Evolutionary conservation across 2,888 invertebrate genomes (phyloP).

Genomic region (Habroteleia sp.): DNA sequence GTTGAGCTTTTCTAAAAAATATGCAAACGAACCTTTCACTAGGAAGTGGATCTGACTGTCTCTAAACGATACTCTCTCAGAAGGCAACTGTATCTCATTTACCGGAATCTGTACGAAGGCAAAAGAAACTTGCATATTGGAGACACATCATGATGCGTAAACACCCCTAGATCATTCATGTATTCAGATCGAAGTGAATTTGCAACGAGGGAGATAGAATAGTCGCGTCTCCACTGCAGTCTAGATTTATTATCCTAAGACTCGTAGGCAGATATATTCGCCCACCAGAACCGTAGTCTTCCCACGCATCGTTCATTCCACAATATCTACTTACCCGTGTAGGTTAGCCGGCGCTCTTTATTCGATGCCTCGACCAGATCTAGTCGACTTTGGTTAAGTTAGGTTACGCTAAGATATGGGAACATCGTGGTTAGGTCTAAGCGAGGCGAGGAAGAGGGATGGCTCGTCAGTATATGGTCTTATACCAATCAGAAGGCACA

Average conservation of each 20-base stretch:
- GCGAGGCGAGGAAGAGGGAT: constrained; percentile 8
- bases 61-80: no score
- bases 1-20: no score
- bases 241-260: constrained; percentile 66
- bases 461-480: constrained; percentile 44
- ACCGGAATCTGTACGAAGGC: no score
- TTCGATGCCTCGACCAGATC: constrained; percentile 50
- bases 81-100: no score
- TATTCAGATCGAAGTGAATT: constrained; percentile 43
- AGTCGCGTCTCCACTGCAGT: constrained; percentile 64
- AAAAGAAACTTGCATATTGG: neutral
- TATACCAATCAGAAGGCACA: constrained; percentile 49
- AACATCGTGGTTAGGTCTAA: constrained; percentile 59
- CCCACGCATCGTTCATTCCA: constrained; percentile 78
- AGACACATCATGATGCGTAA: neutral
- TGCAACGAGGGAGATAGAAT: constrained; percentile 57
- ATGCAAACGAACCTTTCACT: no score
- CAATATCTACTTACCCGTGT: constrained; percentile 73
- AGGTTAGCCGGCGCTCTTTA: constrained; percentile 63
- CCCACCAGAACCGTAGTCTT: constrained; percentile 75
- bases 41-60: no score
- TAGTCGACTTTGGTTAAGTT: constrained; percentile 62
- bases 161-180: constrained; percentile 15
- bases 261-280: constrained; percentile 69
- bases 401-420: constrained; percentile 57